These are phyloP conservation scores for Stramonita haemastoma DNA, from an alignment of 2,888 invertebrate genomes.

Conservation along the genomic window DNA sequence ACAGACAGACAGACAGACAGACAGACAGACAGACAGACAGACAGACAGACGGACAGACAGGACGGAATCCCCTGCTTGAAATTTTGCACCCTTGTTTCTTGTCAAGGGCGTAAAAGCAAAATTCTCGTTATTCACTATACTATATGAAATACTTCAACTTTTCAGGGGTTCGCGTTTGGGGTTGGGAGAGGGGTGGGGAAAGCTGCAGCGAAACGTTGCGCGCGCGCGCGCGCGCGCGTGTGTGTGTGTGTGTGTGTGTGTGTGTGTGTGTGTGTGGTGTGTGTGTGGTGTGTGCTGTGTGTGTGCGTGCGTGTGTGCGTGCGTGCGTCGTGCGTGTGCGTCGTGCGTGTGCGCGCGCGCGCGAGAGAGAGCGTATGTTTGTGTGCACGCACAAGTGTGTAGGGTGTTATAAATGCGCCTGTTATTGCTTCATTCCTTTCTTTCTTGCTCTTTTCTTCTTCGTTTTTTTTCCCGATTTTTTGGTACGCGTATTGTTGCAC, in stretches of 20 bases:
- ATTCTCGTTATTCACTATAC: too few species aligned
- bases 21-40: background rate
- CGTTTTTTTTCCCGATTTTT: background rate
- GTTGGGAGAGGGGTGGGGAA: too few species aligned
- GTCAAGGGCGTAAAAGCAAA: too few species aligned
- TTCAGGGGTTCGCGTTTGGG: too few species aligned
- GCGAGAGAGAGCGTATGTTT: too few species aligned
- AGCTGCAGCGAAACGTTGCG: background rate
- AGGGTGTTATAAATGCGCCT: too few species aligned
- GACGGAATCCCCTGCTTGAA: background rate
- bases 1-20: background rate
- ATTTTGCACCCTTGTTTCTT: too few species aligned
- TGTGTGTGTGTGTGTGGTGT: conserved; percentile 21
- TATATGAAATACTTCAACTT: too few species aligned
- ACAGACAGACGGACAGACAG: background rate
- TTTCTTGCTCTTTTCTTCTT: too few species aligned
- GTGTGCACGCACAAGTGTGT: background rate
- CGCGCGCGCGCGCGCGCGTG: background rate
- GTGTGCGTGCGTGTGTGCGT: too few species aligned
- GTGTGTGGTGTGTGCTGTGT: too few species aligned
- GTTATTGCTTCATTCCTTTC: too few species aligned
- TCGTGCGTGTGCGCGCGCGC: background rate
- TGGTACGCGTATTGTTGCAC: background rate
- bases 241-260: background rate
- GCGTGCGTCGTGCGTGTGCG: background rate